Base-by-base conservation (phyloP, 2,113 vertebrate species). In the Proterorhinus semilunaris region DNA sequence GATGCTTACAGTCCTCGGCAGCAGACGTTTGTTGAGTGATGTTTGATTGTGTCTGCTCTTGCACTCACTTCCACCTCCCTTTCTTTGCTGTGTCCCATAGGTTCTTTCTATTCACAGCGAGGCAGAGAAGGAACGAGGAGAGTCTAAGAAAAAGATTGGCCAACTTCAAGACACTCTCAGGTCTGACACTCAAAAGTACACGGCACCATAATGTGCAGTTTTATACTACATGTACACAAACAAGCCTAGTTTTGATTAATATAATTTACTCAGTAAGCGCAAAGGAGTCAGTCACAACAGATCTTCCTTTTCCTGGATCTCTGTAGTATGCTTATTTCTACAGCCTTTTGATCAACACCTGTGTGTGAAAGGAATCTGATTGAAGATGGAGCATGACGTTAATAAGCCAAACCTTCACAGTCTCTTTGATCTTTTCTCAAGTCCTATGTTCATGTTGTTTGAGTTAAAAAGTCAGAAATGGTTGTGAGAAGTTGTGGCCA, bases 121-220 rank as follows among this genome's bases (percentile, higher is more conserved):
- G 67, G 86, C 86, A 47, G 92, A 93, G 68, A 90, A 80, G 72
- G 91, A 92, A 44, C 88, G 64, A 53, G 62, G 64, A 4, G 88
- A 92, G 27, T 75, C 88, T 57, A 90, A 75, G 65, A 91, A 81
- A 84, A 92, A 86, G 80, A 87, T 84, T 4, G 69, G 69, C 63
- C 90, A 81, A 69, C 86, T 93, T 9, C 90, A 92, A 67, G 92
- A 92, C 45, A 62, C 81, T 44, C 81, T 93, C 80, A 93, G 91
- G 93, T 57, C 11, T 15, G 15, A 71, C 49, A 69, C 15, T 36
- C 50, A 6, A 10, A 54, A 15, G 11, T 8, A 27, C 9, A 36
- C 66, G 17, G 36, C 58, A n/a, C 58, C 42, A 61, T 42, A 42
- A 27, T 27, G 27, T 36, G 3, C 27, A 36, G 27, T 36, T 36